Conservation (phyloP, 2,113 vertebrate species). For the Aspidoscelis tigris region DNA sequence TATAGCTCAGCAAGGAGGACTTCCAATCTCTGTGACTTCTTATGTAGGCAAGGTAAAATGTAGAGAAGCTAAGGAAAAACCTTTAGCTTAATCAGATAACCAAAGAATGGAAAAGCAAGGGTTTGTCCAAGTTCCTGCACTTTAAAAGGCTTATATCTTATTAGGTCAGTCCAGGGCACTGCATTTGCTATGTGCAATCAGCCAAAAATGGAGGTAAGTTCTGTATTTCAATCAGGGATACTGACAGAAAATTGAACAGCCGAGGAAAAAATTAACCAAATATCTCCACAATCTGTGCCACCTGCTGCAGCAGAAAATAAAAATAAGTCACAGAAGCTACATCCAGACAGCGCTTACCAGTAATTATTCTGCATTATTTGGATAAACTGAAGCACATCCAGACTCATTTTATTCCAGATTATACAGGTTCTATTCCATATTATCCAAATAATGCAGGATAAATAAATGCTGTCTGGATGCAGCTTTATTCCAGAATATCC, state of each 20-base stretch:
- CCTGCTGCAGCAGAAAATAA: background rate
- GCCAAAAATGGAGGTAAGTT: conserved; percentile 8
- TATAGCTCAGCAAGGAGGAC: background rate
- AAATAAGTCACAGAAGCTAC: background rate
- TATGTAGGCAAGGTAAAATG: conserved; percentile 16
- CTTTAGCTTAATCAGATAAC: background rate
- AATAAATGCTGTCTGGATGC: too few species aligned
- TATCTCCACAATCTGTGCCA: background rate
- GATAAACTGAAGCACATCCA: too few species aligned
- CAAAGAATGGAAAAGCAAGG: background rate
- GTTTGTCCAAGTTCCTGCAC: background rate
- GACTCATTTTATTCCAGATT: too few species aligned
- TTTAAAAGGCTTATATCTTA: conserved; percentile 18
- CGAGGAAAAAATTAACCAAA: background rate
- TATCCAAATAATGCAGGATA: too few species aligned
- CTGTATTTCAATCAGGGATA: background rate
- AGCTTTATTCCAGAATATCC: too few species aligned
- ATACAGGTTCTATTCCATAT: too few species aligned
- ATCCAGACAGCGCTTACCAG: too few species aligned
- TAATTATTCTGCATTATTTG: too few species aligned
- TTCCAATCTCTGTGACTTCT: background rate
- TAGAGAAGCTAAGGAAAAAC: background rate
- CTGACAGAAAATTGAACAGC: conserved; percentile 5
- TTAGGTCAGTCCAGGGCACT: conserved; percentile 2
- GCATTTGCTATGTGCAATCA: background rate